phyloP scores from a whole-genome alignment of 1,140 invertebrate genomes.

The Neodiprion virginianus region DNA sequence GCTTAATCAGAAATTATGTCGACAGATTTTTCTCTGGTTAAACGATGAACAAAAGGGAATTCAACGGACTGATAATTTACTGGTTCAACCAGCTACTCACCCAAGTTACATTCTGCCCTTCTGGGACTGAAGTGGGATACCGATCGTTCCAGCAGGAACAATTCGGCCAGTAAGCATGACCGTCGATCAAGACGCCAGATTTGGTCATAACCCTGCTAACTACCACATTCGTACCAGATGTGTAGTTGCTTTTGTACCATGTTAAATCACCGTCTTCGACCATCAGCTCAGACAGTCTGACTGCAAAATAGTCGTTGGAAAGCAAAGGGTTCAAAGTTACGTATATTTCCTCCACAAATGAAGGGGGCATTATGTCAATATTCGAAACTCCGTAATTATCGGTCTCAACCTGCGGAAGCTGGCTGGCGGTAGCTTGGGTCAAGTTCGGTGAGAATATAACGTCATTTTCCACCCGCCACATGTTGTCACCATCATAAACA shows the following conservation, averaged over 20 bases:
- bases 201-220: conserved; percentile 21
- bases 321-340: conserved; percentile 52
- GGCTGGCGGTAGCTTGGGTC: conserved; percentile 38
- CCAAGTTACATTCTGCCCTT: conserved; percentile 36
- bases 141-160: conserved; percentile 48
- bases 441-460: conserved; percentile 26
- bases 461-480: conserved; percentile 44
- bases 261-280: conserved; percentile 24
- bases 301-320: conserved; percentile 43
- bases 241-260: conserved; percentile 29
- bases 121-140: conserved; percentile 33
- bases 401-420: conserved; percentile 37
- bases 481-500: conserved; percentile 34
- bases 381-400: conserved; percentile 51
- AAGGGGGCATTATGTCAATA: conserved; percentile 45
- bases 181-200: conserved; percentile 43
- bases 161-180: conserved; percentile 41
- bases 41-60: neutral
- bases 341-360: conserved; percentile 5
- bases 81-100: conserved; percentile 33
- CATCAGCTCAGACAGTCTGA: conserved; percentile 32
- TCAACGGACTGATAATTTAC: neutral
- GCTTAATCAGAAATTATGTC: too few relatives aligned
- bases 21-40: neutral
- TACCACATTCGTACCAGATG: neutral